Conservation (phyloP, 2,797 vertebrate species). For the Dipus sagitta region DNA sequence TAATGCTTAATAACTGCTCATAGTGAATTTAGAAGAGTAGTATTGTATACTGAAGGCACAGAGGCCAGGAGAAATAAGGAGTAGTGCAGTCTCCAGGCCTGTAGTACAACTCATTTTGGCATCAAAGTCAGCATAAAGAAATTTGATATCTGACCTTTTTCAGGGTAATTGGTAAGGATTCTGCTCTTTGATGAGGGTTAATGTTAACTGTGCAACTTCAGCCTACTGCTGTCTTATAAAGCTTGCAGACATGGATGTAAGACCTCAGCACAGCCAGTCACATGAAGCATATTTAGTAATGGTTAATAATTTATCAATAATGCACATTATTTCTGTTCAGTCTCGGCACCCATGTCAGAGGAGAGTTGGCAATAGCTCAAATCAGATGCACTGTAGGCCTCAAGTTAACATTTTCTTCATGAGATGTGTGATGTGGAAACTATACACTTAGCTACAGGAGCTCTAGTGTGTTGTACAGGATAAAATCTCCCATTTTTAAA, state of each 20-base stretch:
- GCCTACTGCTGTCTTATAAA: constrained; percentile 60
- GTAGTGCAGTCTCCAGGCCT: not conserved
- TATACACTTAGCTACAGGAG: not conserved
- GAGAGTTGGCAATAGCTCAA: constrained; percentile 51
- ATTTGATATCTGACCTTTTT: constrained; percentile 76
- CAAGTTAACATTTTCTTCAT: constrained; percentile 44
- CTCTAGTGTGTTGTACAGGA: not conserved
- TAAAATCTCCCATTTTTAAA: constrained; percentile 64
- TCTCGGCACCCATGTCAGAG: constrained; percentile 66
- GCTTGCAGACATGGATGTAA: constrained; percentile 49
- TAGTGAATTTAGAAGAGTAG: not conserved
- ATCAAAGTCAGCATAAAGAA: constrained; percentile 48
- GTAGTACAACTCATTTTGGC: constrained; percentile 5
- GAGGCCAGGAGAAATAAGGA: constrained; percentile 19
- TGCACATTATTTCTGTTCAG: constrained; percentile 67
- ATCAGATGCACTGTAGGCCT: constrained; percentile 52
- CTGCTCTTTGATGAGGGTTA: constrained; percentile 74
- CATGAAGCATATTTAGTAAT: constrained; percentile 80
- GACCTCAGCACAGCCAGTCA: constrained; percentile 32
- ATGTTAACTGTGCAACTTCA: constrained; percentile 73
- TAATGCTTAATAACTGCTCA: not conserved
- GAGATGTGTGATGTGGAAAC: constrained; percentile 51
- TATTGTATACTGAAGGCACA: not conserved
- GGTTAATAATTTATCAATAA: constrained; percentile 84
- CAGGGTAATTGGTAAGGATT: constrained; percentile 50